These are phyloP conservation scores for Branchipolynoe longqiensis DNA, from an alignment of 2,888 invertebrate species.

Conservation along the genomic window DNA sequence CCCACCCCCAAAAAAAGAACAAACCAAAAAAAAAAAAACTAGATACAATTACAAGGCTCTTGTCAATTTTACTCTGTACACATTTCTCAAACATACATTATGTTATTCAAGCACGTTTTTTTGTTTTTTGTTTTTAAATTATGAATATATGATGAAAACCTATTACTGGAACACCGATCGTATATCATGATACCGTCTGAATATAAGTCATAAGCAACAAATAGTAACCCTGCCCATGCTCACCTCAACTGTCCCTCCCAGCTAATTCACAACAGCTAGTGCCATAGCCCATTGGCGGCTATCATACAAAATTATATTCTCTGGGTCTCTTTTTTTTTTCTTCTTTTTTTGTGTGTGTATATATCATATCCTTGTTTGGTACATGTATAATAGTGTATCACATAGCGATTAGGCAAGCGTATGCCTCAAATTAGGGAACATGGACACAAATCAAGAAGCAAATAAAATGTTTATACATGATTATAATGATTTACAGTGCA, in stretches of 20 bases:
- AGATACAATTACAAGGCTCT: constrained; percentile 33
- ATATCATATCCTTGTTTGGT: constrained; percentile 30
- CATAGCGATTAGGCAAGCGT: constrained; percentile 43
- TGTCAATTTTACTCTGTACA: constrained; percentile 39
- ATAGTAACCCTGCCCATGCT: constrained; percentile 28
- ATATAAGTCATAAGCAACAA: constrained; percentile 51
- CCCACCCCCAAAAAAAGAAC: constrained; percentile 36
- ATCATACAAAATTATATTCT: constrained; percentile 54
- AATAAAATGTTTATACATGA: constrained; percentile 29
- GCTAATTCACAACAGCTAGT: constrained; percentile 53
- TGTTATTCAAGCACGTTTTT: constrained; percentile 43
- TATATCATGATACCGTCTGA: constrained; percentile 34
- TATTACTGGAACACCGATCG: constrained; percentile 41
- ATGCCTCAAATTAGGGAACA: constrained; percentile 30
- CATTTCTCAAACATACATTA: constrained; percentile 33
- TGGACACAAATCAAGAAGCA: constrained; percentile 33
- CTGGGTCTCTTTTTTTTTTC: constrained; percentile 36
- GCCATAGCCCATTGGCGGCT: constrained; percentile 18
- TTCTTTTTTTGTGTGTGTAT: constrained; percentile 7
- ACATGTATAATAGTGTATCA: constrained; percentile 47
- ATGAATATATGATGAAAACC: constrained; percentile 44
- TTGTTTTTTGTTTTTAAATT: constrained; percentile 8
- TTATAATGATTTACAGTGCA: constrained; percentile 43
- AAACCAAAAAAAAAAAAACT: neutral
- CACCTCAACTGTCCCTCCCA: neutral